Evolutionary conservation across 2,113 vertebrate species (phyloP), one percentile per base, ranked within the genome.

Genomic region (Orthonyx spaldingii): DNA sequence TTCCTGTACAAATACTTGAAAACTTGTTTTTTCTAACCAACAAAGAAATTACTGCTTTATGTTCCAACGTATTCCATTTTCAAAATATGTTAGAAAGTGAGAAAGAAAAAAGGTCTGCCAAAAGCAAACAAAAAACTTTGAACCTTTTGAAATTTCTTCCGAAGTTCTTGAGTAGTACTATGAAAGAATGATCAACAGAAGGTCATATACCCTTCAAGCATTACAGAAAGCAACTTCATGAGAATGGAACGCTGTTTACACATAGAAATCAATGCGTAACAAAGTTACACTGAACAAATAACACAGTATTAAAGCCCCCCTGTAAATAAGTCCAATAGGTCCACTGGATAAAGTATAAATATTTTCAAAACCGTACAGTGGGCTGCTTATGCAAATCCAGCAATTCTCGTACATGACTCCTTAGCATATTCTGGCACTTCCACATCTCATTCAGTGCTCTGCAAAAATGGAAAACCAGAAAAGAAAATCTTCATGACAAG

Each of bases 391-490:
- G 99, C 68, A 99, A 98, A 96, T 99, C 99, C 94, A 99, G 96
- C 28, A 99, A 98, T 96, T 99, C 99, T 82, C 99, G 98, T 65
- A 99, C 99, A 6, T 99, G 99, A 95, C 99, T 98, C 97, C 99
- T 98, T 71, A 99, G 98, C 99, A 99, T 99, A 97, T 99, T 99
- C 98, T 99, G 99, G 98, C 99, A 99, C 97, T 99, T 99, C 99
- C 99, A 99, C 99, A 99, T 99, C 97, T 99, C 99, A 96, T 99
- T 99, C 92, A 99, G 97, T 49, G 99, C 99, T 98, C 99, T 99
- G 96, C 23, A 90, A 76, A 95, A 89, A 65, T 4, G 5, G 17
- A 55, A 90, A 85, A 95, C 8, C 35, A 96, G 53, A 84, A 60
- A 71, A 82, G 11, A 52, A 82, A 81, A 87, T 50, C 44, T 44